Percentiles rank a stretch among this genome's conserved stretches.
phyloP scores from a whole-genome alignment of 1,140 invertebrate genomes.

The Aphis gossypii region DNA sequence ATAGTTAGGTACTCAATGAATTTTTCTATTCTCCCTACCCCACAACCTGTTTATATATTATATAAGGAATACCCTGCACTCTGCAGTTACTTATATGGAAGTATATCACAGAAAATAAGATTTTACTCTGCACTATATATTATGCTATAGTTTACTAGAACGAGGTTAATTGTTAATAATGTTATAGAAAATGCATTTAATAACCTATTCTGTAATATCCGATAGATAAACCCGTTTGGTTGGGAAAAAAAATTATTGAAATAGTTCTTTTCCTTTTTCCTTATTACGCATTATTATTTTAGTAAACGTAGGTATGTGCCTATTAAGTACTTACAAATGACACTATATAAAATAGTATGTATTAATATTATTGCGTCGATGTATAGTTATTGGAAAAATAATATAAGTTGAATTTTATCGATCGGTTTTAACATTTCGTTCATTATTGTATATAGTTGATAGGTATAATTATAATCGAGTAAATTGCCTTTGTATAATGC shows the following conservation, averaged over 20 bases:
- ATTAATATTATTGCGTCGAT: background rate
- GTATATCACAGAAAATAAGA: background rate
- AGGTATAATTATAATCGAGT: background rate
- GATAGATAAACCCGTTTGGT: background rate
- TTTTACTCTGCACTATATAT: background rate
- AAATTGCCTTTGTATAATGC: background rate
- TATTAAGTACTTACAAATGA: background rate
- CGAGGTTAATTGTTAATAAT: conserved; percentile 22
- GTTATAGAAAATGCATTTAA: background rate
- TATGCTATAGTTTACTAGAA: background rate
- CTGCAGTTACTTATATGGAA: background rate
- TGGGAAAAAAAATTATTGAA: background rate
- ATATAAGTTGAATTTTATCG: background rate
- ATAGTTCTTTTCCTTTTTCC: background rate
- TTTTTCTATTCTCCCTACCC: background rate
- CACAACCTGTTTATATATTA: background rate
- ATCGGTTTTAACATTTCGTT: background rate
- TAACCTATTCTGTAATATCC: background rate
- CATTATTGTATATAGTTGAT: background rate
- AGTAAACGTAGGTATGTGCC: background rate
- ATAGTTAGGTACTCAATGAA: background rate
- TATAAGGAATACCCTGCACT: background rate
- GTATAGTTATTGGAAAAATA: background rate
- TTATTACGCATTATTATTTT: background rate
- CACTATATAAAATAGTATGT: background rate